Percentiles rank a stretch among this genome's conserved stretches.
Evolutionary conservation across 2,797 vertebrate species (phyloP).

Genomic region (Chromobotia macracanthus): DNA sequence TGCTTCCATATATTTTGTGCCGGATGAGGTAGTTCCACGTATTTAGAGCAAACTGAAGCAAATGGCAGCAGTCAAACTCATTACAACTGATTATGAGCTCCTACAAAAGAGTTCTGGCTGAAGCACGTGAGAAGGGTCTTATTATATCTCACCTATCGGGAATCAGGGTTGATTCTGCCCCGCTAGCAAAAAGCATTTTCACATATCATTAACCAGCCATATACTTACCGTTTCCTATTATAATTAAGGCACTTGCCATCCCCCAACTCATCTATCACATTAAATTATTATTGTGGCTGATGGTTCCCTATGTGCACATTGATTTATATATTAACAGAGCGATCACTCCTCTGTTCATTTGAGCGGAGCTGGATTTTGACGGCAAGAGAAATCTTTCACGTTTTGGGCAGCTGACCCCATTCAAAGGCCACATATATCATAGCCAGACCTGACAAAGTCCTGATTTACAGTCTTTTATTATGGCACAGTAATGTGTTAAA

Average conservation of each 20-base stretch:
- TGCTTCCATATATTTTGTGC: slow-evolving; percentile 76
- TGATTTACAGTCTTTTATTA: slow-evolving; percentile 68
- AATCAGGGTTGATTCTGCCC: slow-evolving; percentile 48
- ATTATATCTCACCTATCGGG: slow-evolving; percentile 63
- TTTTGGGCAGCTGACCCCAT: slow-evolving; percentile 57
- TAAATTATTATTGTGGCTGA: slow-evolving; percentile 48
- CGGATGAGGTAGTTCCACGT: slow-evolving; percentile 76
- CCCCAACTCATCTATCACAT: slow-evolving; percentile 25
- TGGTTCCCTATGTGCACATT: slow-evolving; percentile 30
- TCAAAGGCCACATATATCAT: slow-evolving; percentile 63
- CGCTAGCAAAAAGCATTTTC: slow-evolving; percentile 41
- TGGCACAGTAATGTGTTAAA: slow-evolving; percentile 60
- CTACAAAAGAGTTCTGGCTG: slow-evolving; percentile 65
- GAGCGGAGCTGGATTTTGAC: slow-evolving; percentile 54
- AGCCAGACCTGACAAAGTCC: slow-evolving; percentile 59
- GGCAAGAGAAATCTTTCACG: slow-evolving; percentile 48
- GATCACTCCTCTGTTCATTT: slow-evolving; percentile 48
- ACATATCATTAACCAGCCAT: slow-evolving; percentile 22
- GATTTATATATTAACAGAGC: slow-evolving; percentile 47
- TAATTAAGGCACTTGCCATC: slow-evolving; percentile 24
- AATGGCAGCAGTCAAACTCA: slow-evolving; percentile 68
- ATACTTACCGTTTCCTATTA: background rate
- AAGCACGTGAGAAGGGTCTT: slow-evolving; percentile 64
- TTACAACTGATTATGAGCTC: slow-evolving; percentile 73
- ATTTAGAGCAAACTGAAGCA: slow-evolving; percentile 65